These are phyloP conservation scores for Pomatorhinus ruficollis DNA, from an alignment of 2,113 vertebrate species.

Conservation along the genomic window DNA sequence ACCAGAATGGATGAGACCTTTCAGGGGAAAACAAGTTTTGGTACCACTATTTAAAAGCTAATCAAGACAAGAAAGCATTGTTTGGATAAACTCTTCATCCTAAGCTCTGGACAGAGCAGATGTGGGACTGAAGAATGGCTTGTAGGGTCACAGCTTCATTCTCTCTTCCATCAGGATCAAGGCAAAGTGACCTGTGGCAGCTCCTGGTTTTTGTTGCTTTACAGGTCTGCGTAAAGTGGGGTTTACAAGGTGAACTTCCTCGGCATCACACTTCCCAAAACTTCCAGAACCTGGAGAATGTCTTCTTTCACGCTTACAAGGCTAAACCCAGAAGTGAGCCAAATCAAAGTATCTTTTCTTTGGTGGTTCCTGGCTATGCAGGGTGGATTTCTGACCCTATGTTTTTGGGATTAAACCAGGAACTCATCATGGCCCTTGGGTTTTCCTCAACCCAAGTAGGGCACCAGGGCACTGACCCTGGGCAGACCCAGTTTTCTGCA, in stretches of 20 bases:
- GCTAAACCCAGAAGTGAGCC: neutral
- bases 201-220: neutral
- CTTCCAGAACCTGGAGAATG: neutral
- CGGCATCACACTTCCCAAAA: neutral
- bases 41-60: neutral
- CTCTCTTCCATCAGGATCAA: neutral
- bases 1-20: neutral
- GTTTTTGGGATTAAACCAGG: neutral
- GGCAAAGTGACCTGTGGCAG: neutral
- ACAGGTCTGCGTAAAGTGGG: neutral
- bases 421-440: neutral
- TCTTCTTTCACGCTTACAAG: neutral
- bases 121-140: neutral
- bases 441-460: neutral
- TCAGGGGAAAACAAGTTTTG: neutral
- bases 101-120: neutral
- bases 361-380: neutral
- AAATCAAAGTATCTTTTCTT: neutral
- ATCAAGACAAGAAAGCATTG: neutral
- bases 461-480: neutral
- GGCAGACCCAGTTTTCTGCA: constrained; percentile 10
- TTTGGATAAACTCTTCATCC: neutral
- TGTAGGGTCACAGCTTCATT: neutral
- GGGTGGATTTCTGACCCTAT: neutral
- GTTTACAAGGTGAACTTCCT: neutral